Conservation (phyloP, 1,140 invertebrate genomes). For the Agrypnia vestita region DNA sequence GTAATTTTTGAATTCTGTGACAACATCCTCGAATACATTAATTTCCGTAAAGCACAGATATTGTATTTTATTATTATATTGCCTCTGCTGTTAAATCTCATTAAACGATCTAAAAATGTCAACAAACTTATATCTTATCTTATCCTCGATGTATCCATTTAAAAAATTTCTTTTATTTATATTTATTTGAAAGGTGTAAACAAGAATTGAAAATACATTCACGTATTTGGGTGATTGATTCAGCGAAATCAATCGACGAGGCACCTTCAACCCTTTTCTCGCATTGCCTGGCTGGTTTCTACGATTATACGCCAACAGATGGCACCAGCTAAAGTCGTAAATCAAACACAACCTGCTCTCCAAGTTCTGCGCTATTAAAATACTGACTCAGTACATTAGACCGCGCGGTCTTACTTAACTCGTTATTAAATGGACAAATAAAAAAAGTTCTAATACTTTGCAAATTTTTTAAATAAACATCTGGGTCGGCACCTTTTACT, state of each 20-base stretch:
- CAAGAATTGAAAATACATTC: neutral
- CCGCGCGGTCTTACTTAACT: neutral
- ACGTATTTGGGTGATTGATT: slow-evolving; percentile 15
- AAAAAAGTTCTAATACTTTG: no score
- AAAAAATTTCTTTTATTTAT: no score
- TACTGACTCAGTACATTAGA: neutral
- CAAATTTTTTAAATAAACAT: neutral
- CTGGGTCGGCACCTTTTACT: no score
- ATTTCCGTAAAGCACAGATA: no score
- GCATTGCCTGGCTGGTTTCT: slow-evolving; percentile 14
- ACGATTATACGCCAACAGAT: slow-evolving; percentile 29
- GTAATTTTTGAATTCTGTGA: no score
- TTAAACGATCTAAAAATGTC: no score
- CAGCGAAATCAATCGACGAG: slow-evolving; percentile 2
- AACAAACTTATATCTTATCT: no score
- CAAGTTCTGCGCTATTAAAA: neutral
- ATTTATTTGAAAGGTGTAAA: neutral
- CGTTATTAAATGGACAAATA: neutral
- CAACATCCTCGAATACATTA: no score
- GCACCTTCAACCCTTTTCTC: slow-evolving; percentile 3
- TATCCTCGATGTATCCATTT: no score
- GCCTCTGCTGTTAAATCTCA: no score
- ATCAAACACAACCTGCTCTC: slow-evolving; percentile 24
- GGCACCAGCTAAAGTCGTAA: slow-evolving; percentile 11
- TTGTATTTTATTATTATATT: no score